phyloP scores from a whole-genome alignment of 1,140 invertebrate species.

The Zaprionus gabonicus region DNA sequence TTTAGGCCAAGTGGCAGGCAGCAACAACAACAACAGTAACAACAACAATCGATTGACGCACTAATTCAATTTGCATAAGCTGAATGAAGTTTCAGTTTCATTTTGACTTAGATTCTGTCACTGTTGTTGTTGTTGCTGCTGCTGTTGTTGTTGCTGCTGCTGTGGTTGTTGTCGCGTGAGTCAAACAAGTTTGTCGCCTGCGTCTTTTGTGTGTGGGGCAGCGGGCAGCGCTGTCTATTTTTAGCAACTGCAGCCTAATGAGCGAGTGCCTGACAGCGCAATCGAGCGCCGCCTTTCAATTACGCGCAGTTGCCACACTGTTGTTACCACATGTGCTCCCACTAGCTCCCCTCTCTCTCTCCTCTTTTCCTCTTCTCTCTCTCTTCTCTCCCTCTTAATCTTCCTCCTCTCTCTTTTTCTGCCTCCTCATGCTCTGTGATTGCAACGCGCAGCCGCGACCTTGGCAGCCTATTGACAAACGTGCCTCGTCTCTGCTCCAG shows the following conservation, averaged over 20 bases:
- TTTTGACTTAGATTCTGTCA: slow-evolving; percentile 12
- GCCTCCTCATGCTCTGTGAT: not conserved
- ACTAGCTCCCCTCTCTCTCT: no score
- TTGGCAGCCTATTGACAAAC: slow-evolving; percentile 33
- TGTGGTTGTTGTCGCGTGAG: slow-evolving; percentile 17
- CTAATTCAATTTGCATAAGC: slow-evolving; percentile 49
- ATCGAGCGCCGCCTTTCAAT: slow-evolving; percentile 48
- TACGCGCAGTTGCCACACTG: slow-evolving; percentile 52
- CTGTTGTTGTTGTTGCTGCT: not conserved
- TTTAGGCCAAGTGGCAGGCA: slow-evolving; percentile 29
- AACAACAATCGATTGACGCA: slow-evolving; percentile 36
- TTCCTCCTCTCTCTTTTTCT: not conserved
- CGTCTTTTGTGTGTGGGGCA: slow-evolving; percentile 55
- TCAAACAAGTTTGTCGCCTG: slow-evolving; percentile 67
- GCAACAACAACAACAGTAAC: not conserved
- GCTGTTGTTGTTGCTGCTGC: not conserved
- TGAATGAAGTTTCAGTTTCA: slow-evolving; percentile 39
- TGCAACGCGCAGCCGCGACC: slow-evolving; percentile 26
- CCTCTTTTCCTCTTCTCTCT: not conserved
- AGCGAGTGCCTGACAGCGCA: slow-evolving; percentile 50
- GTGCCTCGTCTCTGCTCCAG: slow-evolving; percentile 27
- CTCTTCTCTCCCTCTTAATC: not conserved
- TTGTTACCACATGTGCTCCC: slow-evolving; percentile 11
- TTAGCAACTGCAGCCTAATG: slow-evolving; percentile 26
- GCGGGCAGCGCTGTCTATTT: slow-evolving; percentile 4